phyloP scores from a whole-genome alignment of 2,888 invertebrate genomes.

The Monochamus alternatus region DNA sequence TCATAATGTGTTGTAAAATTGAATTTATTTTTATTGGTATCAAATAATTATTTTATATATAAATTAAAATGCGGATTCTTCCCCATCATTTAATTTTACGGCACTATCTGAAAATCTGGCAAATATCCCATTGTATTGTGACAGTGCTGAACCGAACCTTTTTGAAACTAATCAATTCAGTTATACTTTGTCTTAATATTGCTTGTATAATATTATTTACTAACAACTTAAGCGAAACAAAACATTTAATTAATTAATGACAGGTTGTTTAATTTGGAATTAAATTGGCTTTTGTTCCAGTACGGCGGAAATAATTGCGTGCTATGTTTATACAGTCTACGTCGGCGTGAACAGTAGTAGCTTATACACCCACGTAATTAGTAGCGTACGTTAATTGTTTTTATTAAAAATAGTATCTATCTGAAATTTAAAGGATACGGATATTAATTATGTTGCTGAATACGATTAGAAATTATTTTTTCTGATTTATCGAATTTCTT shows the following conservation, averaged over 20 bases:
- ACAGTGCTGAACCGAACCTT: too few species aligned
- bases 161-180: not conserved
- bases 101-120: too few species aligned
- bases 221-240: constrained; percentile 1
- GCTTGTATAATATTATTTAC: not conserved
- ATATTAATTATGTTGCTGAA: too few species aligned
- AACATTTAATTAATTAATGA: constrained; percentile 33
- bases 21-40: too few species aligned
- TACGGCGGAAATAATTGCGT: constrained; percentile 26
- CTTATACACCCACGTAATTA: constrained; percentile 34
- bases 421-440: too few species aligned
- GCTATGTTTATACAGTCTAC: not conserved
- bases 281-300: constrained; percentile 31
- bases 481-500: too few species aligned
- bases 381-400: constrained; percentile 27
- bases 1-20: too few species aligned
- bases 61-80: too few species aligned
- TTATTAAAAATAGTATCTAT: not conserved
- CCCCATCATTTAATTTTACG: too few species aligned
- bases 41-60: too few species aligned
- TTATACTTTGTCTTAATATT: constrained; percentile 15
- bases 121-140: too few species aligned
- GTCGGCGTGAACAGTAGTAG: constrained; percentile 5
- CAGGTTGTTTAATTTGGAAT: constrained; percentile 26
- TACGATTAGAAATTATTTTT: too few species aligned